Percentiles rank a stretch among this genome's conserved stretches.
phyloP scores from a whole-genome alignment of 2,888 invertebrate genomes.

The Pheosia tremula region DNA sequence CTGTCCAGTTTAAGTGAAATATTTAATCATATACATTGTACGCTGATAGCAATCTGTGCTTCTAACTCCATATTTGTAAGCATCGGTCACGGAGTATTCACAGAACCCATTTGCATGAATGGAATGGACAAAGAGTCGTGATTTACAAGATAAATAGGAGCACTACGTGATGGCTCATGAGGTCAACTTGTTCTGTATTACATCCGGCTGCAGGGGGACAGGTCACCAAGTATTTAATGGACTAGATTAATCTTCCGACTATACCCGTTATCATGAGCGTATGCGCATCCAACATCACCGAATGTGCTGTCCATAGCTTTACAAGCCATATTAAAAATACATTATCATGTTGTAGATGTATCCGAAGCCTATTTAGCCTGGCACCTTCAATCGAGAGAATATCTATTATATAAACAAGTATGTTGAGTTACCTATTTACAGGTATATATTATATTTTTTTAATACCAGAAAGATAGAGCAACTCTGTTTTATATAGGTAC shows the following conservation, averaged over 20 bases:
- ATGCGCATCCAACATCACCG: too few relatives aligned
- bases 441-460: too few relatives aligned
- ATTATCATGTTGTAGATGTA: too few relatives aligned
- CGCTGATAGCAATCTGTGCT: constrained; percentile 4
- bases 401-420: too few relatives aligned
- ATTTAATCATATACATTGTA: background rate
- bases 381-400: too few relatives aligned
- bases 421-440: too few relatives aligned
- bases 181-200: constrained; percentile 58
- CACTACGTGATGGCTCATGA: constrained; percentile 55
- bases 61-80: constrained; percentile 26
- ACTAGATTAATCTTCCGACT: background rate
- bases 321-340: too few relatives aligned
- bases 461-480: too few relatives aligned
- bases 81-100: constrained; percentile 55
- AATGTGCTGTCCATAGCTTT: too few relatives aligned
- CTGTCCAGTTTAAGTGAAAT: background rate
- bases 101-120: constrained; percentile 54
- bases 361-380: too few relatives aligned
- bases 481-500: background rate
- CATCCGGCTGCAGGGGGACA: constrained; percentile 57
- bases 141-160: constrained; percentile 56
- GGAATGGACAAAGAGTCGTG: constrained; percentile 56
- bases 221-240: constrained; percentile 15
- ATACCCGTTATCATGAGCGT: background rate